Percentiles rank a stretch among this genome's conserved stretches.
phyloP scores from a whole-genome alignment of 1,140 invertebrate species.

The Tetragonula clypearis region DNA sequence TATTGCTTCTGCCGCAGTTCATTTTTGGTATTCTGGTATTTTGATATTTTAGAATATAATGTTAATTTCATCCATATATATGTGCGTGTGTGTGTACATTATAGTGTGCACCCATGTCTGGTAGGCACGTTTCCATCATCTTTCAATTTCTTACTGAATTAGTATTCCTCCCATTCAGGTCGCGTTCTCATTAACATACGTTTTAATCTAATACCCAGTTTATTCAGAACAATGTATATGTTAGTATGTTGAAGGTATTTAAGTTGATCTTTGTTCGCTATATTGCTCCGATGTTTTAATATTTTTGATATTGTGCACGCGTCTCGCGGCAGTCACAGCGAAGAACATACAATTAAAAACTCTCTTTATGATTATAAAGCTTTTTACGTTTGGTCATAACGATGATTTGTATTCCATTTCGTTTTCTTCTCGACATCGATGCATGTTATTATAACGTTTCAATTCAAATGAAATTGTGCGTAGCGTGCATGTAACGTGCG shows the following conservation, averaged over 20 bases:
- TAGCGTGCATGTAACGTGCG: not conserved
- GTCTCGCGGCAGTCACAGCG: not conserved
- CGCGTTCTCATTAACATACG: slow-evolving; percentile 19
- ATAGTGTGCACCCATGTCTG: not conserved
- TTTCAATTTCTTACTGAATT: slow-evolving; percentile 29
- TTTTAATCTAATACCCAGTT: slow-evolving; percentile 16
- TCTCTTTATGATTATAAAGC: not conserved
- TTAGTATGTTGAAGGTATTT: slow-evolving; percentile 25
- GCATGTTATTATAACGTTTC: not conserved
- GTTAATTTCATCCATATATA: slow-evolving; percentile 18
- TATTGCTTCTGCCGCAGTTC: slow-evolving; percentile 23
- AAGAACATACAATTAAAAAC: not conserved
- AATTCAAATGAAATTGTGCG: not conserved
- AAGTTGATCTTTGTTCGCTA: slow-evolving; percentile 1
- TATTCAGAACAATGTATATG: slow-evolving; percentile 25
- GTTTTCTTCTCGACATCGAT: not conserved
- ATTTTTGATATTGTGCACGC: not conserved
- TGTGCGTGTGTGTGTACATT: slow-evolving; percentile 8
- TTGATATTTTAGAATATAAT: slow-evolving; percentile 36
- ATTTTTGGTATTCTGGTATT: slow-evolving; percentile 20
- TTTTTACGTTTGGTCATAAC: not conserved
- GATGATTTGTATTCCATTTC: not conserved
- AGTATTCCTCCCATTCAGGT: slow-evolving; percentile 39
- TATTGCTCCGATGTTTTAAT: slow-evolving; percentile 40
- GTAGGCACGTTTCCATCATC: slow-evolving; percentile 8